Percentiles rank a stretch among this genome's conserved stretches.
Conservation (phyloP, 1,140 invertebrate genomes). For the Helicoverpa zea region DNA sequence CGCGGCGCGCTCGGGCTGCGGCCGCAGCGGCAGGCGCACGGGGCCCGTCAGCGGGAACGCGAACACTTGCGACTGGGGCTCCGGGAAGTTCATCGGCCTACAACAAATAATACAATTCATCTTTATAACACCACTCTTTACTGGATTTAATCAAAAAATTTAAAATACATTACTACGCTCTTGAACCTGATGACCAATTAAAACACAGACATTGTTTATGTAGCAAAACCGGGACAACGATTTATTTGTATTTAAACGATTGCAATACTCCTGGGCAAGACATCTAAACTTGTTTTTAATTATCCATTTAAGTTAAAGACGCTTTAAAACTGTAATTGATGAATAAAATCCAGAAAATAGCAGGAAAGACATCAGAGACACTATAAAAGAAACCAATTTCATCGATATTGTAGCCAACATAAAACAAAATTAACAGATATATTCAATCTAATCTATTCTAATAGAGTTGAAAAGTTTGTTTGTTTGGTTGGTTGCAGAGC, state of each 20-base stretch:
- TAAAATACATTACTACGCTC: not conserved
- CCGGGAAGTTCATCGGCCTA: constrained; percentile 76
- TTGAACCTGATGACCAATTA: too few relatives aligned
- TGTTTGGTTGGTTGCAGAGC: too few relatives aligned
- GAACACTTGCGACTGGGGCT: constrained; percentile 81
- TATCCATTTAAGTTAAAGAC: not conserved
- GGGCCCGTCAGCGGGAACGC: constrained; percentile 80
- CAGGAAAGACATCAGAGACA: not conserved
- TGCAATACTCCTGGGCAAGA: not conserved
- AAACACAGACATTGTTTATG: not conserved
- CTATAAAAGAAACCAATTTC: not conserved
- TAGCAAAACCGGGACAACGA: not conserved
- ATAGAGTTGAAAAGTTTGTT: too few relatives aligned
- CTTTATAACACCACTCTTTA: not conserved
- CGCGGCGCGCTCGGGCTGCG: constrained; percentile 65
- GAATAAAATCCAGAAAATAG: constrained; percentile 5
- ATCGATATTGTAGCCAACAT: too few relatives aligned
- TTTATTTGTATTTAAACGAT: not conserved
- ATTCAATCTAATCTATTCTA: too few relatives aligned
- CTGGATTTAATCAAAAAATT: not conserved
- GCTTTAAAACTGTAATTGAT: constrained; percentile 1
- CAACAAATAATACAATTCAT: constrained; percentile 45
- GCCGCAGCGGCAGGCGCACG: constrained; percentile 74
- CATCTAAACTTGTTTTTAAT: not conserved
- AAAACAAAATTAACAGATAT: too few relatives aligned